Percentiles rank a stretch among this genome's conserved stretches.
Conservation (phyloP, 2,113 vertebrate species). For the Thryonomys swinderianus region DNA sequence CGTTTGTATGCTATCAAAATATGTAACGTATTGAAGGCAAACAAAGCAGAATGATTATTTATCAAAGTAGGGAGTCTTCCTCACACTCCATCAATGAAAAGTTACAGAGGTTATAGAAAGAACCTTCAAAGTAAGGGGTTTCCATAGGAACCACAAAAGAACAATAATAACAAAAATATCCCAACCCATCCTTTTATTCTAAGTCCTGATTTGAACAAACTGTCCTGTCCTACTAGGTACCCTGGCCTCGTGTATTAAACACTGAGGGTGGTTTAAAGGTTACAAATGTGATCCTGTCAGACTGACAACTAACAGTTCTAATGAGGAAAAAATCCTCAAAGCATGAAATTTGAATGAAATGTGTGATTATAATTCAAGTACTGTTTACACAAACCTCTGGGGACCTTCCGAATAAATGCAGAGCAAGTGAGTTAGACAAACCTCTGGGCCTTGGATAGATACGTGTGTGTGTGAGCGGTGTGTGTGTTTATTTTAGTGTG, state of each 20-base stretch:
- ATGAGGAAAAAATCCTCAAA: constrained; percentile 91
- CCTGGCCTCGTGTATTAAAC: constrained; percentile 70
- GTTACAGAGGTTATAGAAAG: constrained; percentile 33
- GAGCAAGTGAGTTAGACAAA: constrained; percentile 86
- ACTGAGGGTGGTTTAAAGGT: constrained; percentile 84
- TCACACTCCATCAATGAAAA: constrained; percentile 37
- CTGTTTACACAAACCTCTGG: constrained; percentile 89
- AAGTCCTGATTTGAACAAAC: neutral
- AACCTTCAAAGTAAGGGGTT: neutral
- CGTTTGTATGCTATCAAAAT: neutral
- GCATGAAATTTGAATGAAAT: constrained; percentile 93
- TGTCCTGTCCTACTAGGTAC: constrained; percentile 54
- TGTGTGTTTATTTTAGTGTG: constrained; percentile 27
- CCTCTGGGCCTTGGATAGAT: constrained; percentile 68
- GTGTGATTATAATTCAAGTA: constrained; percentile 93
- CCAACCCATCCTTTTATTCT: neutral
- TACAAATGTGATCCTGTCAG: constrained; percentile 86
- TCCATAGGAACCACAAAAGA: constrained; percentile 41
- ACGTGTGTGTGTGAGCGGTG: constrained; percentile 34
- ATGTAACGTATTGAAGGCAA: constrained; percentile 11
- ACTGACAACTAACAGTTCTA: constrained; percentile 90
- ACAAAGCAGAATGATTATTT: neutral
- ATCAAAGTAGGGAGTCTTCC: constrained; percentile 56
- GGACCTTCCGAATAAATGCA: constrained; percentile 84
- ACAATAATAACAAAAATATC: neutral